Conservation (phyloP, 1,140 invertebrate species). For the Melanaphis sacchari region DNA sequence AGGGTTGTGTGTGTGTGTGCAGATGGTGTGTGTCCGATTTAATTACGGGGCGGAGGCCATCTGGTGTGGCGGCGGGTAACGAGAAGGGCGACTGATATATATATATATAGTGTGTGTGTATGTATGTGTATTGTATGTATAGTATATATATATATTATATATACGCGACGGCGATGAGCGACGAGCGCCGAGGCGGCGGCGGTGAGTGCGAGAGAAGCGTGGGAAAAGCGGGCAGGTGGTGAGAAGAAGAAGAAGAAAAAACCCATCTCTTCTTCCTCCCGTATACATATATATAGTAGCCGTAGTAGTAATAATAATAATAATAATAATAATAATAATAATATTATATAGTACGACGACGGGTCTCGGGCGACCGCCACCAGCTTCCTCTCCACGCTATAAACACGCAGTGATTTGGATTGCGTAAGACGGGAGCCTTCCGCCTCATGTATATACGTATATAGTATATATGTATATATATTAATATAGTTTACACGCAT, state of each 20-base stretch:
- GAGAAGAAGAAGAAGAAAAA: constrained; percentile 40
- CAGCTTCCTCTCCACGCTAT: neutral
- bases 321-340: constrained; percentile 1
- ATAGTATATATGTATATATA: neutral
- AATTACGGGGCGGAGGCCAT: constrained; percentile 52
- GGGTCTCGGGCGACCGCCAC: constrained; percentile 15
- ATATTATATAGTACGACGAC: constrained; percentile 18
- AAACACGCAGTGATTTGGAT: constrained; percentile 40
- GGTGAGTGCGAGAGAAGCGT: constrained; percentile 50
- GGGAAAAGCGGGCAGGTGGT: constrained; percentile 56
- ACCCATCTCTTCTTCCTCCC: constrained; percentile 43
- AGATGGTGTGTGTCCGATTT: constrained; percentile 54
- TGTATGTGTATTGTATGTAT: neutral
- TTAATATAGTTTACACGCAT: neutral
- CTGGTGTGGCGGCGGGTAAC: constrained; percentile 32
- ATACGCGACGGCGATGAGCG: neutral
- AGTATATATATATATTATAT: neutral
- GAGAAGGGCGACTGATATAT: neutral
- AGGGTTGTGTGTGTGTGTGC: constrained; percentile 30
- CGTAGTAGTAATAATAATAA: neutral
- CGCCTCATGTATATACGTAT: neutral
- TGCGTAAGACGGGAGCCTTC: constrained; percentile 54
- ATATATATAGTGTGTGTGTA: neutral
- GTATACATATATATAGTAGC: neutral
- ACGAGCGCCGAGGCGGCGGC: neutral